Evolutionary conservation across 2,888 invertebrate genomes (phyloP).

Genomic region (Rhingia rostrata): DNA sequence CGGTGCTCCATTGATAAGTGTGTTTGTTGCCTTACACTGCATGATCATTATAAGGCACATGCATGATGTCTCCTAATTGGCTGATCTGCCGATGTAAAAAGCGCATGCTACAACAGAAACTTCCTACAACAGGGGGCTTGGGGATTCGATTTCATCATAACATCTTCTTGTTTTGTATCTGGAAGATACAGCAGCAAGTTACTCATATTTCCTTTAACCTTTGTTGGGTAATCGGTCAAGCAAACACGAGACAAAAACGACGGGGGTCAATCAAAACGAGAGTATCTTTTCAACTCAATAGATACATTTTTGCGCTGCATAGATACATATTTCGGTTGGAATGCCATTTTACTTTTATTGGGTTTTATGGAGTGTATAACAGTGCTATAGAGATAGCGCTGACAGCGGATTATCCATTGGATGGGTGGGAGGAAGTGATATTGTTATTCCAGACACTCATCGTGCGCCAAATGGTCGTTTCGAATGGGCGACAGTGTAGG

Average conservation of each 20-base stretch:
- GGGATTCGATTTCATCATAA: slow-evolving; percentile 30
- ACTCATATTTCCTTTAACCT: slow-evolving; percentile 54
- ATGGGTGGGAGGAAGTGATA: slow-evolving; percentile 3
- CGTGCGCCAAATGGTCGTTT: slow-evolving; percentile 4
- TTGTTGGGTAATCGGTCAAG: slow-evolving; percentile 52
- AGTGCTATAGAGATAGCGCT: background rate
- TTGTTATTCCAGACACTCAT: slow-evolving; percentile 5
- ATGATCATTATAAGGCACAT: slow-evolving; percentile 21
- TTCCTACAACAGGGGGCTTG: slow-evolving; percentile 45
- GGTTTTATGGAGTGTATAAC: slow-evolving; percentile 8
- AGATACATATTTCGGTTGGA: background rate
- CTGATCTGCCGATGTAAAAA: slow-evolving; percentile 43
- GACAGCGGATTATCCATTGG: background rate
- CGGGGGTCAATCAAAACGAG: slow-evolving; percentile 13
- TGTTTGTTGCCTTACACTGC: background rate
- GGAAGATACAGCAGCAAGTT: background rate
- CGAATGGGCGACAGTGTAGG: background rate
- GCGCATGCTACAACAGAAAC: background rate
- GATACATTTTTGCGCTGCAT: too few relatives aligned
- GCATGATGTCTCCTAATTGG: slow-evolving; percentile 54
- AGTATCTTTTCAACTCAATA: background rate
- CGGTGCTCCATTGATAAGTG: slow-evolving; percentile 33
- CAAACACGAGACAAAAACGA: slow-evolving; percentile 3
- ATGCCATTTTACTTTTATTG: slow-evolving; percentile 7
- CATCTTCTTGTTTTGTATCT: background rate